Base-by-base conservation (phyloP, 2,113 vertebrate species). In the Cricetomys ansorgei region DNA sequence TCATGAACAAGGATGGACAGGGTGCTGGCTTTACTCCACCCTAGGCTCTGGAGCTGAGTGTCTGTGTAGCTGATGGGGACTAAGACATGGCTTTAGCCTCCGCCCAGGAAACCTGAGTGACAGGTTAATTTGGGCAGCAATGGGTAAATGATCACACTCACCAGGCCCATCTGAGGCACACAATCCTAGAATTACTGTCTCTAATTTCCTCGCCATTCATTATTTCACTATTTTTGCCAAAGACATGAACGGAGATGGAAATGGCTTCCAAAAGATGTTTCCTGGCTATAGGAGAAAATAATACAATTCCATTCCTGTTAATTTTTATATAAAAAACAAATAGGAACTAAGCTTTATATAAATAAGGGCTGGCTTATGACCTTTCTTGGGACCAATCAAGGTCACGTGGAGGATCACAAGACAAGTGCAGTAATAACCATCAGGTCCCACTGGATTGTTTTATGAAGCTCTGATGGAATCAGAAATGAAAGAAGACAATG, bases 191-290 rank as follows among this genome's bases (percentile, higher is more conserved):
- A 37, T 72, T 62, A 5, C 13, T 59, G 43, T 84, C 92, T 76
- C 45, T 50, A 27, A 83, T 62, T 57, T 91, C 57, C 92, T 29
- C 37, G 37, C 83, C 90, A 86, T 91, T 93, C 90, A 72, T 6
- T 67, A 83, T 75, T 81, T 77, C 50, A n/a, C 40, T 43, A 73
- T 73, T 72, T 69, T 31, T 72, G 79, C 90, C 77, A 77, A 76
- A 91, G 40, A 86, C 90, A 67, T 59, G 45, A 90, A 64, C 57
- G n/a, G 72, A 43, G 29, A 91, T 53, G 45, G 62, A 72, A 7
- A 86, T 19, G 40, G 79, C 55, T 93, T 91, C 92, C 77, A 86
- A 86, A 86, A 81, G 83, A 80, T 69, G 83, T 62, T 91, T 62
- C 67, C n/a, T 19, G 40, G 48, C 37, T 4, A 3, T 23, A 75